A percentile compares a stretch with the other conserved stretches of the same genome.
Conservation (phyloP, 2,888 invertebrate species). For the Amphipoea lucens region DNA sequence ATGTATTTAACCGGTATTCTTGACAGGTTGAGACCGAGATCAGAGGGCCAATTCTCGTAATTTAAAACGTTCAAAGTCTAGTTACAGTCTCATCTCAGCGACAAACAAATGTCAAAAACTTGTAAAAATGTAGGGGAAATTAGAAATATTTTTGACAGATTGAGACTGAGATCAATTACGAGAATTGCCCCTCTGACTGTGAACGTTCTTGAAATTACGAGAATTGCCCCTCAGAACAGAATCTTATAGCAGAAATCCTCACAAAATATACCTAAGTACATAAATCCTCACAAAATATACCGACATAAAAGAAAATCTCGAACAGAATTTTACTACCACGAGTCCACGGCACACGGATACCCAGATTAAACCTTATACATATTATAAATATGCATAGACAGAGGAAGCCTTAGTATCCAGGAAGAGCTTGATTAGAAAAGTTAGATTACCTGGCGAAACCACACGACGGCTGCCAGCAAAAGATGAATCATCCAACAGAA, state of each 20-base stretch:
- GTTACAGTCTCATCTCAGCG: no score
- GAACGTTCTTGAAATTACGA: no score
- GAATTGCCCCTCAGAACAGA: neutral
- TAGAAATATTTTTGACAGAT: no score
- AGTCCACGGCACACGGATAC: neutral
- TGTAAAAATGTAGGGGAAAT: no score
- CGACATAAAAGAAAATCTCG: neutral
- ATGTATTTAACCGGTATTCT: no score
- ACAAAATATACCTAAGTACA: neutral
- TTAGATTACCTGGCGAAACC: constrained; percentile 52
- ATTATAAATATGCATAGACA: constrained; percentile 17
- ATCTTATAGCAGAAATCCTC: neutral
- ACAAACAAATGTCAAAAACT: no score
- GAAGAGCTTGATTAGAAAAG: constrained; percentile 55
- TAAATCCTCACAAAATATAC: constrained; percentile 4
- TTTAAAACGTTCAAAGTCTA: no score
- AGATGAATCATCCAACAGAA: constrained; percentile 39
- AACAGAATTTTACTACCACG: neutral
- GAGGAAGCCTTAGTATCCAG: constrained; percentile 32
- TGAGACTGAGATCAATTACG: no score
- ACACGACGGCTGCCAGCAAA: constrained; percentile 35
- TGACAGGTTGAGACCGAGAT: no score
- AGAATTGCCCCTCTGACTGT: no score
- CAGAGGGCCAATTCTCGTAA: no score
- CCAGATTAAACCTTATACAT: constrained; percentile 8